Evolutionary conservation across 2,888 invertebrate genomes (phyloP), one percentile per base, ranked within the genome.

Genomic region (Hyles lineata): DNA sequence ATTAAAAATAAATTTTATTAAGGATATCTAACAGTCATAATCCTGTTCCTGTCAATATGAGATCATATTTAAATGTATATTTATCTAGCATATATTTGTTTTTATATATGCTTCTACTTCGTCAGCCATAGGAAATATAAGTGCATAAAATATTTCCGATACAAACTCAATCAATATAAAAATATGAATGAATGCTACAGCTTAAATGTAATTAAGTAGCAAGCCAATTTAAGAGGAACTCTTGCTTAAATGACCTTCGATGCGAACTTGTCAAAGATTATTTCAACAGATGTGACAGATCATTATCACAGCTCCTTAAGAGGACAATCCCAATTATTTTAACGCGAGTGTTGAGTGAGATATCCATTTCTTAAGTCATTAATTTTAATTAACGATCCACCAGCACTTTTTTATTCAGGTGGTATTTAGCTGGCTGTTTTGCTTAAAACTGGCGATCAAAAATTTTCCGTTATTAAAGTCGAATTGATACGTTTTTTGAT

Each of bases 251-350:
- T 55, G n/a, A 55, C 55, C 19, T 55, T 55, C 55, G n/a, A 55
- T 55, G 55, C 55, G 55, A 55, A n/a, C 55, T 55, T 55, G n/a
- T n/a, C 55, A 55, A 55, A 55, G 55, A 55, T 17, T 55, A 55
- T n/a, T 55, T n/a, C 19, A 19, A 55, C 55, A 55, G 55, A 55
- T 55, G 55, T 55, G 55, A 55, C 19, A 55, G 19, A 55, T 55
- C 52, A 55, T 55, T 55, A 55, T n/a, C 17, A 55, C 43, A 11
- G 5, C 52, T 55, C 52, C 52, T 6, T 17, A 19, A 19, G n/a
- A 5, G 19, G 52, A 55, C 52, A 19, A 43, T 9, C 43, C n/a
- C n/a, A 55, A 55, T 55, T 55, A 55, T 55, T 55, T 55, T 55
- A 55, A 55, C 55, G n/a, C 55, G 17, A 19, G n/a, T 55, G 55